phyloP scores from a whole-genome alignment of 2,797 vertebrate species.

The Eptatretus atami region DNA sequence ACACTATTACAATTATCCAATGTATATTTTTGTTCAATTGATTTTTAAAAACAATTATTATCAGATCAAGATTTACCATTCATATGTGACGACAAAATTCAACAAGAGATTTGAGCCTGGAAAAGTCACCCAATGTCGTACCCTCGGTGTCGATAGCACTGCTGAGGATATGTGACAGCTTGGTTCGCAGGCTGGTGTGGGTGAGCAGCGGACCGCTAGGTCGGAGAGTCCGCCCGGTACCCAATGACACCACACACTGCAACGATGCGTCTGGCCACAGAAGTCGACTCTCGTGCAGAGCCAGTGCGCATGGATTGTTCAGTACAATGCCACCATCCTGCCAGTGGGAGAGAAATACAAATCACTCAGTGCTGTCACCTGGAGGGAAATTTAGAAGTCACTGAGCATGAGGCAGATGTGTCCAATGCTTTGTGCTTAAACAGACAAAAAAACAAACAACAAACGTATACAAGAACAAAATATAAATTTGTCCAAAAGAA shows the following conservation, averaged over 20 bases:
- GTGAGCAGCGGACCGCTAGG: constrained; percentile 13
- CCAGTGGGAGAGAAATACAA: not conserved
- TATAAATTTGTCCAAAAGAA: too few relatives aligned
- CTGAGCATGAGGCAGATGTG: too few relatives aligned
- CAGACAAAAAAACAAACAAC: too few relatives aligned
- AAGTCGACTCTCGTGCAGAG: constrained; percentile 22
- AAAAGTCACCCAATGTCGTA: constrained; percentile 6
- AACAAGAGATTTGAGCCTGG: not conserved
- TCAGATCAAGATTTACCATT: too few relatives aligned
- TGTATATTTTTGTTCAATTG: too few relatives aligned
- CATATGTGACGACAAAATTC: too few relatives aligned
- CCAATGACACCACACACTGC: constrained; percentile 26
- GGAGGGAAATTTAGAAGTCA: constrained; percentile 4
- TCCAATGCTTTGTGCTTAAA: too few relatives aligned
- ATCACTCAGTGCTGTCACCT: not conserved
- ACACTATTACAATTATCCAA: too few relatives aligned
- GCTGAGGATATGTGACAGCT: constrained; percentile 24
- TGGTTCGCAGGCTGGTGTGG: constrained; percentile 24
- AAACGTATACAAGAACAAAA: too few relatives aligned
- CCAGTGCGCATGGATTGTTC: constrained; percentile 26
- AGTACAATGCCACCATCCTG: constrained; percentile 24
- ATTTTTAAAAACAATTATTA: too few relatives aligned
- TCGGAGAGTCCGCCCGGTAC: constrained; percentile 22
- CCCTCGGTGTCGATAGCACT: constrained; percentile 29
- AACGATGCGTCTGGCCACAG: constrained; percentile 23